Evolutionary conservation across 2,888 invertebrate species (phyloP).

Genomic region (Tachina fera): DNA sequence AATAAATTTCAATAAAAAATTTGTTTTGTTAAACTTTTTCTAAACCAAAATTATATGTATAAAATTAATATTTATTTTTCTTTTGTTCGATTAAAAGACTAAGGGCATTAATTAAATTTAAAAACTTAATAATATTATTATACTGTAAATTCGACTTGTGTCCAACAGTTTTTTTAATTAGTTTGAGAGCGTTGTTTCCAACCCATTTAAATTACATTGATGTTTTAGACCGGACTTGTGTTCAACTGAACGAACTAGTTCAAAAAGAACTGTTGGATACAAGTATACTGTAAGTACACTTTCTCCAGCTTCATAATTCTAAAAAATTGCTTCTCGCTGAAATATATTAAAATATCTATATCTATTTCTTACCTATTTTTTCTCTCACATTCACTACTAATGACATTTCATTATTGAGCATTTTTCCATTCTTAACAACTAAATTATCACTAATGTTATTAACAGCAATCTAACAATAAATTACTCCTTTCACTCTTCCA

Average conservation of each 20-base stretch:
- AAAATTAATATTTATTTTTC: no score
- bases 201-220: no score
- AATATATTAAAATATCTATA: neutral
- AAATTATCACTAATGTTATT: slow-evolving; percentile 16
- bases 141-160: no score
- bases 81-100: no score
- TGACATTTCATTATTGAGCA: neutral
- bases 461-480: neutral
- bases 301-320: neutral
- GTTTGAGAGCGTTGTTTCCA: no score
- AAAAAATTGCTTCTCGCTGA: neutral
- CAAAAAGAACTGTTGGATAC: no score
- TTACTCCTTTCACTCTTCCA: neutral
- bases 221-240: no score
- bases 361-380: neutral
- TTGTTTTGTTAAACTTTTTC: no score
- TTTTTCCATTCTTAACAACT: neutral
- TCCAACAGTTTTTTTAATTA: no score
- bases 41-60: neutral
- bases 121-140: neutral
- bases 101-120: neutral
- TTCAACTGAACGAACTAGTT: no score
- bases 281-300: slow-evolving; percentile 13
- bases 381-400: neutral
- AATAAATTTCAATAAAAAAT: no score